A percentile compares a stretch with the other conserved stretches of the same genome.
Conservation (phyloP, 2,113 vertebrate species). For the Coptodon rendalli region DNA sequence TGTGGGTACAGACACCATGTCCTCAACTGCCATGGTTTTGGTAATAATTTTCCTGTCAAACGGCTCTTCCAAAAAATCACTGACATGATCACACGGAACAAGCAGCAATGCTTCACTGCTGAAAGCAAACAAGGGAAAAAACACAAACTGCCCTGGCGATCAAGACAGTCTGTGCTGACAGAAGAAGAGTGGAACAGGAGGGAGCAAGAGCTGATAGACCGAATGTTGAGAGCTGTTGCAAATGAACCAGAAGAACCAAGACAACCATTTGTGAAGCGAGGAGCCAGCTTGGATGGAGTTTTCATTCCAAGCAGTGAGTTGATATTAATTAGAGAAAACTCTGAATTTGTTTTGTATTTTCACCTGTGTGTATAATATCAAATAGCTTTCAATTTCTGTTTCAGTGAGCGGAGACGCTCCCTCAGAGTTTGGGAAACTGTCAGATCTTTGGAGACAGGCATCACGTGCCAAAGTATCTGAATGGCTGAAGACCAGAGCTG, state of each 20-base stretch:
- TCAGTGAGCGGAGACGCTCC: neutral
- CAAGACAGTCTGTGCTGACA: fast-evolving
- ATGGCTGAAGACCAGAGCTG: neutral
- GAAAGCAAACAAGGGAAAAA: neutral
- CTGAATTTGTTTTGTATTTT: fast-evolving
- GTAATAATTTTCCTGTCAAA: fast-evolving
- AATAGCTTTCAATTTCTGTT: fast-evolving
- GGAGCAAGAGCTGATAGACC: neutral
- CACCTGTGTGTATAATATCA: neutral
- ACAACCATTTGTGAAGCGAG: neutral
- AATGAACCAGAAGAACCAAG: neutral
- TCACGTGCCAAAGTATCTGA: neutral
- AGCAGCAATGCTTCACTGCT: neutral
- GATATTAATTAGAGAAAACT: fast-evolving
- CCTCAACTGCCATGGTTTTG: neutral
- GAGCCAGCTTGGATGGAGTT: neutral
- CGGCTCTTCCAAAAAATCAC: fast-evolving
- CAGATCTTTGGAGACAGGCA: neutral
- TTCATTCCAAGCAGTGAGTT: neutral
- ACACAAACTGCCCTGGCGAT: neutral
- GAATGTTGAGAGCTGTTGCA: fast-evolving
- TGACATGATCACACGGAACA: fast-evolving
- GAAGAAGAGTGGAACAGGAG: neutral
- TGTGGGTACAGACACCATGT: neutral
- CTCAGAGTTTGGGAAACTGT: neutral